phyloP scores from a whole-genome alignment of 2,113 vertebrate species.

The Cranoglanis bouderius region DNA sequence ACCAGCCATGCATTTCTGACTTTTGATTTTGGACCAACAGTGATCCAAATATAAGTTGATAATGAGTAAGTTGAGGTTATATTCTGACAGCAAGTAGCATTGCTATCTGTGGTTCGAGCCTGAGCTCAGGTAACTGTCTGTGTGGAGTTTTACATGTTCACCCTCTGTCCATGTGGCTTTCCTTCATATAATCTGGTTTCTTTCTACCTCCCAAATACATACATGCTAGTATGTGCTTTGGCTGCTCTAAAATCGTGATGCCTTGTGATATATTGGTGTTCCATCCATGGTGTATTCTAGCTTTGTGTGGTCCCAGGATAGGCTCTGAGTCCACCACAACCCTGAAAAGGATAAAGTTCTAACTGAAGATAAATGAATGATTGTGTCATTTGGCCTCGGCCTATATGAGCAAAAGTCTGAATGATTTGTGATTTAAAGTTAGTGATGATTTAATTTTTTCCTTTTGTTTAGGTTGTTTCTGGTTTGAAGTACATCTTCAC shows the following conservation, averaged over 20 bases:
- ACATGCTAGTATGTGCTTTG: background rate
- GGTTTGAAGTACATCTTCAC: constrained; percentile 67
- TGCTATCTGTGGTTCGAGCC: background rate
- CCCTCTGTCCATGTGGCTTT: too few relatives aligned
- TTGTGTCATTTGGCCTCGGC: background rate
- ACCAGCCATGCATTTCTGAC: background rate
- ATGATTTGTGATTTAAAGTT: background rate
- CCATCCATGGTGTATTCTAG: background rate
- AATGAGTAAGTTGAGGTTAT: background rate
- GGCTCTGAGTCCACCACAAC: background rate
- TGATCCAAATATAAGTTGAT: background rate
- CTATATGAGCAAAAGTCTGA: background rate
- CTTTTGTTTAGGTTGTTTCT: constrained; percentile 61
- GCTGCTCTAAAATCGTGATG: background rate
- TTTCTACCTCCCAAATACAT: background rate
- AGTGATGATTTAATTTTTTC: background rate
- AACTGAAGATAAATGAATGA: background rate
- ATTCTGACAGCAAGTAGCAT: background rate
- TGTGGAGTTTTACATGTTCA: background rate
- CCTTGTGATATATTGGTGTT: background rate
- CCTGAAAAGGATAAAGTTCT: background rate
- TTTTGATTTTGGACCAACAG: background rate
- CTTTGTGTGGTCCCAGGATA: background rate
- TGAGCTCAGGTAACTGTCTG: background rate
- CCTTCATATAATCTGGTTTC: background rate